Evolutionary conservation across 2,888 invertebrate genomes (phyloP).

Genomic region (Xestia c-nigrum): DNA sequence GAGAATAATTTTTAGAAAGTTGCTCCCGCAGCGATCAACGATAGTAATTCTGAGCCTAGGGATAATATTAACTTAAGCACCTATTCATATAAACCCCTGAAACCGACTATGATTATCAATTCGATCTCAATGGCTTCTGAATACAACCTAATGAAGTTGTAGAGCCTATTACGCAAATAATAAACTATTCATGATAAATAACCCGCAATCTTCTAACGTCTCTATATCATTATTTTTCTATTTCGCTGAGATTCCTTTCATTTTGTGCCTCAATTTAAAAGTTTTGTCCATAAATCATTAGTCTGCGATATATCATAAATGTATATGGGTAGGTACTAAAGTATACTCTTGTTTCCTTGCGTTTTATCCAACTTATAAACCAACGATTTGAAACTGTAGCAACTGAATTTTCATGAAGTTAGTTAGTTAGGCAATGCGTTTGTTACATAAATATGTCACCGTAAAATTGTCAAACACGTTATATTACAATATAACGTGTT

Average conservation of each 20-base stretch:
- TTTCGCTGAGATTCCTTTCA: conserved; percentile 44
- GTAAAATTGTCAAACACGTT: no score
- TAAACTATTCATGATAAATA: conserved; percentile 61
- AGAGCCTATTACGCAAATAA: conserved; percentile 59
- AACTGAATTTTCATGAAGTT: neutral
- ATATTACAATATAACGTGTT: no score
- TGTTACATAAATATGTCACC: no score
- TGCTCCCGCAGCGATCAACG: conserved; percentile 65
- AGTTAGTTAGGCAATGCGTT: neutral
- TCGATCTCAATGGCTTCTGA: conserved; percentile 64
- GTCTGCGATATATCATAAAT: conserved; percentile 33
- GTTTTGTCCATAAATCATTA: conserved; percentile 49
- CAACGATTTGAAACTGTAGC: neutral
- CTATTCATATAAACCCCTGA: conserved; percentile 63
- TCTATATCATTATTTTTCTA: conserved; percentile 53
- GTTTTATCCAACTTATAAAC: neutral
- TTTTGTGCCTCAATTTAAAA: conserved; percentile 35
- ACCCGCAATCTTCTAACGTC: conserved; percentile 53
- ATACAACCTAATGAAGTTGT: conserved; percentile 64
- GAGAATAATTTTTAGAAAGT: conserved; percentile 76
- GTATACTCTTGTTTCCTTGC: conserved; percentile 32
- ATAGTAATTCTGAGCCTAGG: conserved; percentile 62
- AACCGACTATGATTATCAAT: conserved; percentile 63
- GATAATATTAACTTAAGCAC: conserved; percentile 63
- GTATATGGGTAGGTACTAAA: neutral